Evolutionary conservation across 2,113 vertebrate genomes (phyloP).

Genomic region (Morone chrysops): DNA sequence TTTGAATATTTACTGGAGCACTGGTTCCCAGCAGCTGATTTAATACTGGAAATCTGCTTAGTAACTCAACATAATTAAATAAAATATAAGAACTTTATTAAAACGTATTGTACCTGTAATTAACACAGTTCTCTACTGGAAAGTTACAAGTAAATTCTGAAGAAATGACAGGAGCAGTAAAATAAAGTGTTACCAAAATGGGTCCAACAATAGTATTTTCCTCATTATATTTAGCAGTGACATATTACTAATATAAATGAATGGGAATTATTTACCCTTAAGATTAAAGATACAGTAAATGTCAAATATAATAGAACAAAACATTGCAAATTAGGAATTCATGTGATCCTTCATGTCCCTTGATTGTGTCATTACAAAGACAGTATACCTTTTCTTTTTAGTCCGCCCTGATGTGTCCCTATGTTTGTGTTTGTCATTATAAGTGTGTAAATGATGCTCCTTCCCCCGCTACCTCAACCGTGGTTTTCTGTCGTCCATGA

Average conservation of each 20-base stretch:
- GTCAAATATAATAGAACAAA: not conserved
- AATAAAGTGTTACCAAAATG: not conserved
- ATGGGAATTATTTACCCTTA: not conserved
- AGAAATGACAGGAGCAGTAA: not conserved
- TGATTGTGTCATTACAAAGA: slow-evolving; percentile 18
- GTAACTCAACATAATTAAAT: not conserved
- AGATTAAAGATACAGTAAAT: not conserved
- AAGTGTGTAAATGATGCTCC: slow-evolving; percentile 30
- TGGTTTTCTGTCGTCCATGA: slow-evolving; percentile 31
- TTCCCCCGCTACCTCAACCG: not conserved
- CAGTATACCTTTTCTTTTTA: not conserved
- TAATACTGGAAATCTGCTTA: not conserved
- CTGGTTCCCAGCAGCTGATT: not conserved
- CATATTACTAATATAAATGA: not conserved
- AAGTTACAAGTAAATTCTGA: not conserved
- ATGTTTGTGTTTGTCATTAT: slow-evolving; percentile 31
- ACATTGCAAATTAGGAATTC: not conserved
- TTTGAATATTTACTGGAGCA: not conserved
- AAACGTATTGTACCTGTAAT: no score
- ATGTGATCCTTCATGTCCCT: not conserved
- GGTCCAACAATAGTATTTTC: not conserved
- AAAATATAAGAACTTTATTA: not conserved
- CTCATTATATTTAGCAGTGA: not conserved
- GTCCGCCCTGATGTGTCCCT: not conserved
- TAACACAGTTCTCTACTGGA: no score